A percentile compares a stretch with the other conserved stretches of the same genome.
phyloP scores from a whole-genome alignment of 2,113 vertebrate genomes.

The Zosterops pallidus region DNA sequence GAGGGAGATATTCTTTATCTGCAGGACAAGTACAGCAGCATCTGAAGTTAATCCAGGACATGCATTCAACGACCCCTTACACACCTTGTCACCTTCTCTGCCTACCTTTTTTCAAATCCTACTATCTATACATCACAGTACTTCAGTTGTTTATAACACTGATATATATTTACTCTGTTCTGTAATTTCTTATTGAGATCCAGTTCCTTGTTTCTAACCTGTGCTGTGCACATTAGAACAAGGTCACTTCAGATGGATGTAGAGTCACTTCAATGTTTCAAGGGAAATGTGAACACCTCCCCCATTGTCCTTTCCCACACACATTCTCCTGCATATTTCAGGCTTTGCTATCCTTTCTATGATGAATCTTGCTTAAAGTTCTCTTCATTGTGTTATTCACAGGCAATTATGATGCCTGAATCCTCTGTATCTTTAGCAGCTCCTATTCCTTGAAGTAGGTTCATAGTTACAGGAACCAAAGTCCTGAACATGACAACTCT shows the following conservation, averaged over 20 bases:
- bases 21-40: background rate
- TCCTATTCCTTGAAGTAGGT: background rate
- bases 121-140: background rate
- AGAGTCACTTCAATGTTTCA: background rate
- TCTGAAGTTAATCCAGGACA: background rate
- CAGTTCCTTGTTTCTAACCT: background rate
- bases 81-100: background rate
- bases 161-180: background rate
- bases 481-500: background rate
- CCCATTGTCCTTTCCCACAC: fast-evolving
- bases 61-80: background rate
- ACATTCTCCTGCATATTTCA: background rate
- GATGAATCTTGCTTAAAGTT: background rate
- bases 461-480: background rate
- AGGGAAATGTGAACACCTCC: background rate
- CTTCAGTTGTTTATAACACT: background rate
- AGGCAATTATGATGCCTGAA: background rate
- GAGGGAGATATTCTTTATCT: background rate
- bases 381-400: background rate
- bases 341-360: background rate
- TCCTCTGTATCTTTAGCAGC: background rate
- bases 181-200: background rate
- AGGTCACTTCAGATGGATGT: background rate
- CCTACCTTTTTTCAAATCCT: background rate
- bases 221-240: background rate